phyloP scores from a whole-genome alignment of 2,113 vertebrate species.

The Halichoerus grypus region DNA sequence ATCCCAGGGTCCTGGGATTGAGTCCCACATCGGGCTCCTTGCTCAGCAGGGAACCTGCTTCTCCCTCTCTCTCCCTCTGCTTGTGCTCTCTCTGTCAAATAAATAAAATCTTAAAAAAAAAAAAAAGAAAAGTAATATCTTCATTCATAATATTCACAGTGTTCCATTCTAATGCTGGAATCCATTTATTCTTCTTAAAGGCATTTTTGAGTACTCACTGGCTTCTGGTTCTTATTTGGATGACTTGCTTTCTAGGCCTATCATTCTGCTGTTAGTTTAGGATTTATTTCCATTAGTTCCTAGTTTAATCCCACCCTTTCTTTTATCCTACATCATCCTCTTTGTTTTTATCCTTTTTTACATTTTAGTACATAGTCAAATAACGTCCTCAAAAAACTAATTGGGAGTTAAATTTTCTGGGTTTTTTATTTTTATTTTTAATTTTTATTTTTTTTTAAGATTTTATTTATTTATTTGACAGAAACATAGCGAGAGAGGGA shows the following conservation, averaged over 20 bases:
- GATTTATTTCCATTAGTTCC: neutral
- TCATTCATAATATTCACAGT: neutral
- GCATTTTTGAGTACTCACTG: neutral
- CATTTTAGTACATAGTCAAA: neutral
- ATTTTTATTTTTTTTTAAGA: no score
- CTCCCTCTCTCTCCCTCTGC: no score
- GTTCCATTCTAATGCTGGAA: neutral
- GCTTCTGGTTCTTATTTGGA: neutral
- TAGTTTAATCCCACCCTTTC: neutral
- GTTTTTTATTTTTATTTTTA: neutral
- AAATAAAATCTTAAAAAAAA: no score
- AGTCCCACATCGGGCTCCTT: no score
- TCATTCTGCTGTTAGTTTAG: neutral
- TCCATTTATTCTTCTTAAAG: neutral
- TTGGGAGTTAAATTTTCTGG: neutral
- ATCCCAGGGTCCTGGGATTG: no score
- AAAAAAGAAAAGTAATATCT: neutral
- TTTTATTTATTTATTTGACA: no score
- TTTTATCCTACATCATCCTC: neutral
- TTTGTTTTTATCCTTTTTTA: neutral
- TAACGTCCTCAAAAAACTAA: neutral
- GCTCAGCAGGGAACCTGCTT: no score
- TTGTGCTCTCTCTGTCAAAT: no score
- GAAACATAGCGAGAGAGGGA: no score
- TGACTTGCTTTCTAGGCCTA: neutral